Conservation (phyloP, 1,140 invertebrate genomes). For the Macrobrachium rosenbergii region DNA sequence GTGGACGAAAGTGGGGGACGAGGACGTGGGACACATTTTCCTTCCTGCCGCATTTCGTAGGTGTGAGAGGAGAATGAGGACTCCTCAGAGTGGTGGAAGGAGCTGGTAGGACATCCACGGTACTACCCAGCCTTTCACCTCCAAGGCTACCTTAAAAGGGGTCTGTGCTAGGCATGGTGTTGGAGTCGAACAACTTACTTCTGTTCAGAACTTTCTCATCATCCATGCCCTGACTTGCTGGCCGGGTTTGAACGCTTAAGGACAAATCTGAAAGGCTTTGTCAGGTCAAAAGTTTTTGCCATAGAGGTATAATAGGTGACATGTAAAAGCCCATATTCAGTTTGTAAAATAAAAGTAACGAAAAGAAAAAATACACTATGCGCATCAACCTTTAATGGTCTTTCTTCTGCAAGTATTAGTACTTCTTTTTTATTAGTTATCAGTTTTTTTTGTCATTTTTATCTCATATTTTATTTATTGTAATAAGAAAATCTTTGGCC, state of each 20-base stretch:
- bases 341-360: slow-evolving; percentile 30
- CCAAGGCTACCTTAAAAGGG: slow-evolving; percentile 41
- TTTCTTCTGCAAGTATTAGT: slow-evolving; percentile 12
- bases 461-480: slow-evolving; percentile 27
- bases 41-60: slow-evolving; percentile 44
- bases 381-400: slow-evolving; percentile 33
- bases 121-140: slow-evolving; percentile 38
- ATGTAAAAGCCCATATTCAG: slow-evolving; percentile 56
- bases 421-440: slow-evolving; percentile 13
- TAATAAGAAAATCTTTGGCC: slow-evolving; percentile 8
- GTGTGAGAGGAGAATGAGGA: slow-evolving; percentile 21
- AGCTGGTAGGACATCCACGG: slow-evolving; percentile 36
- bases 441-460: slow-evolving; percentile 13
- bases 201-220: slow-evolving; percentile 24
- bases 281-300: slow-evolving; percentile 54
- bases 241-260: slow-evolving; percentile 41
- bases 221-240: slow-evolving; percentile 43
- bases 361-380: slow-evolving; percentile 30
- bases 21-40: slow-evolving; percentile 56
- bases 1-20: slow-evolving; percentile 40
- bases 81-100: slow-evolving; percentile 5
- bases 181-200: slow-evolving; percentile 40
- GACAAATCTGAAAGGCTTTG: slow-evolving; percentile 51
- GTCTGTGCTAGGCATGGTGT: slow-evolving; percentile 50
- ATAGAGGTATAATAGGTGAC: slow-evolving; percentile 54